A percentile compares a stretch with the other conserved stretches of the same genome.
Conservation (phyloP, 2,113 vertebrate genomes). For the Excalfactoria chinensis region DNA sequence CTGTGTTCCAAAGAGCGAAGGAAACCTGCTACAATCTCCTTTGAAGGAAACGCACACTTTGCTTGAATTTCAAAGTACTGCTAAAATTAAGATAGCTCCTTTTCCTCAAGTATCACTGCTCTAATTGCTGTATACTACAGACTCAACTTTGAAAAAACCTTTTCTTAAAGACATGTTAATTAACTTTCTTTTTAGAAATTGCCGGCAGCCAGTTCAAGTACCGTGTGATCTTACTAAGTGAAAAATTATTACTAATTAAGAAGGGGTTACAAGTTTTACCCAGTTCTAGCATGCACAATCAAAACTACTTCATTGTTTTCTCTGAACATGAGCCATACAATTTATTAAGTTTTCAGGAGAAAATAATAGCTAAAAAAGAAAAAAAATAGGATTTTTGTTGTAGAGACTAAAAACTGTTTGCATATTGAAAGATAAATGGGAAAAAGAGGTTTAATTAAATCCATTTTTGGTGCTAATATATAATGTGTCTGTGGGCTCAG, state of each 20-base stretch:
- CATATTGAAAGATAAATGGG: conserved; percentile 1
- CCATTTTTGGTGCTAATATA: not conserved
- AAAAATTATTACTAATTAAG: conserved; percentile 68
- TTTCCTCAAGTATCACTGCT: not conserved
- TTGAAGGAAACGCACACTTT: not conserved
- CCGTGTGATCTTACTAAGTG: conserved; percentile 57
- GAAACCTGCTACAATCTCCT: not conserved
- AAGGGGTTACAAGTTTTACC: conserved; percentile 41
- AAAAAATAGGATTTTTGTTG: not conserved
- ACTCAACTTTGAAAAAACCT: not conserved
- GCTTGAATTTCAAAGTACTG: not conserved
- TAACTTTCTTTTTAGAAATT: conserved; percentile 63
- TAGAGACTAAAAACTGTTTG: conserved; percentile 30
- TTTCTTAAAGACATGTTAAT: conserved; percentile 66
- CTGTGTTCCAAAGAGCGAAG: not conserved
- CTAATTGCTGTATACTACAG: conserved; percentile 20
- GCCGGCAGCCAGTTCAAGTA: conserved; percentile 51
- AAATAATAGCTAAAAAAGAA: not conserved
- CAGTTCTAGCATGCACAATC: not conserved
- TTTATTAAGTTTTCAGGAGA: not conserved
- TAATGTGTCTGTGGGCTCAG: not conserved
- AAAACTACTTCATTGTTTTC: conserved; percentile 24
- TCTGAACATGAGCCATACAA: not conserved
- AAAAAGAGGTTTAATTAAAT: conserved; percentile 24
- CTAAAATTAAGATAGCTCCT: not conserved